Conservation (phyloP, 2,113 vertebrate species). For the Callipepla squamata region DNA sequence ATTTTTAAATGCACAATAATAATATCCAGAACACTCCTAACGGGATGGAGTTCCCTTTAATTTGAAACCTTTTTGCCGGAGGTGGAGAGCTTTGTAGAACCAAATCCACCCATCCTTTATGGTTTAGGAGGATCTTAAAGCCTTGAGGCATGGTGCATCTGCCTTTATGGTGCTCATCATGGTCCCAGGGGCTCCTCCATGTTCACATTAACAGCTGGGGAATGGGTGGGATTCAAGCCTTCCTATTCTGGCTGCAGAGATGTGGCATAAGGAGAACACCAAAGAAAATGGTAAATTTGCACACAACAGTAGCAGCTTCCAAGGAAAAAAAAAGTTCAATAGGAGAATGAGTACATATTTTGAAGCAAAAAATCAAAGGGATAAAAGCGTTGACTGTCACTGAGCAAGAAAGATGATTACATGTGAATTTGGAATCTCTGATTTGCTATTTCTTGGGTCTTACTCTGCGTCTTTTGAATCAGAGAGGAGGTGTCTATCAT, state of each 20-base stretch:
- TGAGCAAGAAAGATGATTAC: not conserved
- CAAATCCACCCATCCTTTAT: no score
- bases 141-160: not conserved
- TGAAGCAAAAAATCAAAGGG: not conserved
- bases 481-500: not conserved
- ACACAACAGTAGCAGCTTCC: not conserved
- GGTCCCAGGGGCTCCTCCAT: not conserved
- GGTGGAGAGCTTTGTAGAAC: not conserved
- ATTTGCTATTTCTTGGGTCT: not conserved
- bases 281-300: not conserved
- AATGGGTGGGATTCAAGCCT: accelerated
- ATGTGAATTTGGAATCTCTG: not conserved
- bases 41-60: not conserved
- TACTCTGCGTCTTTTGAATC: not conserved
- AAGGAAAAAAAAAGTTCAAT: not conserved
- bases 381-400: not conserved
- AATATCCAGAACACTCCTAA: not conserved
- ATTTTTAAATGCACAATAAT: not conserved
- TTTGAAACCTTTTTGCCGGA: not conserved
- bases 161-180: not conserved
- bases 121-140: not conserved
- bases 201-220: not conserved
- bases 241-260: not conserved
- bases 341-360: not conserved
- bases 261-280: not conserved